Percentiles rank a stretch among this genome's conserved stretches.
Conservation (phyloP, 1,140 invertebrate species). For the Uloborus diversus region DNA sequence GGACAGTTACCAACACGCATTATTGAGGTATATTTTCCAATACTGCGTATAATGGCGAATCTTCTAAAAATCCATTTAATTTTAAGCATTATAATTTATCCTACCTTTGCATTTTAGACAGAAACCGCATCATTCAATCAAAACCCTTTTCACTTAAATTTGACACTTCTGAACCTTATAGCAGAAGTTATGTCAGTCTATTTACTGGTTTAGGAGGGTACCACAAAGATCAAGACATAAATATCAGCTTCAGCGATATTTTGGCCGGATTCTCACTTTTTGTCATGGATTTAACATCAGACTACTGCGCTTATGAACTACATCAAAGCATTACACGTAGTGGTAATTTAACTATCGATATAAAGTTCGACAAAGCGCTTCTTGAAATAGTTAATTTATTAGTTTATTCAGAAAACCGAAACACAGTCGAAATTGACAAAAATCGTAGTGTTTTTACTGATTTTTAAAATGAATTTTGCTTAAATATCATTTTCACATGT, state of each 20-base stretch:
- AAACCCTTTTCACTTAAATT: neutral
- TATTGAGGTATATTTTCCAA: conserved; percentile 21
- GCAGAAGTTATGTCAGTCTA: neutral
- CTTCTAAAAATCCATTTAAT: conserved; percentile 1
- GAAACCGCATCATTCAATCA: neutral
- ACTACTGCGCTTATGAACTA: neutral
- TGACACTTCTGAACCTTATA: conserved; percentile 1
- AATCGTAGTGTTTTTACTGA: neutral
- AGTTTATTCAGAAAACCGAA: neutral
- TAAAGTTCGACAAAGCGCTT: neutral
- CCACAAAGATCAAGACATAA: conserved; percentile 12
- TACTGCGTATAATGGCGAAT: conserved; percentile 1
- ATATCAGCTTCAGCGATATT: neutral
- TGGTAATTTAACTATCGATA: neutral
- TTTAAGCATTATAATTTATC: conserved; percentile 22
- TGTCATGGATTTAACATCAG: neutral
- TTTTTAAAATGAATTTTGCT: too few species aligned
- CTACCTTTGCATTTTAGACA: neutral
- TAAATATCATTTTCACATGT: too few species aligned
- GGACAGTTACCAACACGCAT: conserved; percentile 1
- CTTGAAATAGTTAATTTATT: neutral
- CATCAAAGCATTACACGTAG: neutral
- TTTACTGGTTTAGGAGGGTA: conserved; percentile 12
- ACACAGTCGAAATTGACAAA: conserved; percentile 7
- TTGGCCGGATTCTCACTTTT: neutral